Evolutionary conservation across 64 coral and sea anemone genomes (phyloP), one percentile per base, ranked within the genome.

Genomic region (Porites australiensis): DNA sequence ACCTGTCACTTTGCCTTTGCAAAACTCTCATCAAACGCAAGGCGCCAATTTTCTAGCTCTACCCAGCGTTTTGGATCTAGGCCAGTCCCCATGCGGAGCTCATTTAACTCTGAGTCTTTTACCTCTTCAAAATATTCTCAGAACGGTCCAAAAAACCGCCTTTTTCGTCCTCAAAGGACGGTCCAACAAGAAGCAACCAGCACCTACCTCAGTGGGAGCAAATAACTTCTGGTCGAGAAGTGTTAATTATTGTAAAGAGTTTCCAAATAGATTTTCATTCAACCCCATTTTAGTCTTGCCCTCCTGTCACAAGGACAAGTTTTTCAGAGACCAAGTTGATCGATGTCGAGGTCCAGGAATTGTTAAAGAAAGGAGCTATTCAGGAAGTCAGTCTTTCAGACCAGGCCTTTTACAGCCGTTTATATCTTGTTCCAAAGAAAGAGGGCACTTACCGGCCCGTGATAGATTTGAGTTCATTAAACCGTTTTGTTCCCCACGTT

Each of bases 1-100:
- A 79, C 75, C 88, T 80, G 50, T 85, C 90, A 2, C 72, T 43
- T 18, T 70, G 90, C 49, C 87, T 84, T 18, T 81, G 81, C 10
- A 93, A 93, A n/a, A 93, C 45, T 46, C 71, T 44, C 13, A 74
- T 13, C 71, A 44, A 47, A 21, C 19, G 9, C 20, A 70, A n/a
- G n/a, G n/a, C n/a, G 21, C 6, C 19, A 18, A 0, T 70, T 8
- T 8, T 8, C 66, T 21, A 21, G 66, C 75, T 8, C 53, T n/a
- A n/a, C n/a, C n/a, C n/a, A n/a, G n/a, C n/a, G n/a, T n/a, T n/a
- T n/a, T n/a, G n/a, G n/a, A n/a, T n/a, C 16, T 78, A 78, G 14
- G 7, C 9, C 16, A 78, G 19, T n/a, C 43, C 19, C 12, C 6
- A 12, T 44, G 3, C 6, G 45, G 23, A 43, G 16, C 49, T 54